These are phyloP conservation scores for Turritopsis rubra DNA, from an alignment of 30 jellyfish, hydroid and myxozoan species.

Conservation along the genomic window DNA sequence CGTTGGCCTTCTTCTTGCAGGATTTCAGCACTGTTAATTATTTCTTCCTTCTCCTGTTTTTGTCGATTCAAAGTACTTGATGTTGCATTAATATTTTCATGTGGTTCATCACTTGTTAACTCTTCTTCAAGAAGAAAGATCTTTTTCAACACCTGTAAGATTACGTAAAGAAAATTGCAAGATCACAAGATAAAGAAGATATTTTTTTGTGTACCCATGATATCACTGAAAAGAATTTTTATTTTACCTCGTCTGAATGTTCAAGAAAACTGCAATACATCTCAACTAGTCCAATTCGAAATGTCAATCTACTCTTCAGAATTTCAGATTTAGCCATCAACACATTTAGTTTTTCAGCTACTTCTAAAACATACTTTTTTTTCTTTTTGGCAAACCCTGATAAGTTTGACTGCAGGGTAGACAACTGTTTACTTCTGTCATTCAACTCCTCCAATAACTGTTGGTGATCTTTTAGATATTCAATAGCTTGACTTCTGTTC, in stretches of 20 bases:
- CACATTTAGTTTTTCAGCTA: constrained; percentile 10
- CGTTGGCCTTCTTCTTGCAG: constrained; percentile 74
- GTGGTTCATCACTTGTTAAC: constrained; percentile 82
- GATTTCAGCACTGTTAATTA: constrained; percentile 48
- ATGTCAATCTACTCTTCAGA: constrained; percentile 37
- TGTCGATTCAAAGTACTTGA: constrained; percentile 75
- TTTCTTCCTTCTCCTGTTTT: constrained; percentile 82
- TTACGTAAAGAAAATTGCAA: not conserved
- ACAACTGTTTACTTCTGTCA: constrained; percentile 1
- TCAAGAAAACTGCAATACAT: constrained; percentile 47
- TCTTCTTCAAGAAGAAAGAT: constrained; percentile 72
- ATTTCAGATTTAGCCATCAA: not conserved
- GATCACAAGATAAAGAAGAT: too few relatives aligned
- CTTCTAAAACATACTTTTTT: constrained; percentile 14
- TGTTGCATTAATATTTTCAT: constrained; percentile 79
- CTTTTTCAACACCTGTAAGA: constrained; percentile 43
- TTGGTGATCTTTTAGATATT: constrained; percentile 74
- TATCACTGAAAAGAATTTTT: too few relatives aligned
- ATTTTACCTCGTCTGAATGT: constrained; percentile 67
- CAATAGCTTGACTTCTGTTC: constrained; percentile 44
- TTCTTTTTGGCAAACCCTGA: constrained; percentile 9
- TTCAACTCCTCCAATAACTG: constrained; percentile 61
- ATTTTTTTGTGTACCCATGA: too few relatives aligned
- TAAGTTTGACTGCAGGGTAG: not conserved
- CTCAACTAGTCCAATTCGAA: constrained; percentile 55